phyloP scores from a whole-genome alignment of 2,888 invertebrate species.

The Dorcus hopei region DNA sequence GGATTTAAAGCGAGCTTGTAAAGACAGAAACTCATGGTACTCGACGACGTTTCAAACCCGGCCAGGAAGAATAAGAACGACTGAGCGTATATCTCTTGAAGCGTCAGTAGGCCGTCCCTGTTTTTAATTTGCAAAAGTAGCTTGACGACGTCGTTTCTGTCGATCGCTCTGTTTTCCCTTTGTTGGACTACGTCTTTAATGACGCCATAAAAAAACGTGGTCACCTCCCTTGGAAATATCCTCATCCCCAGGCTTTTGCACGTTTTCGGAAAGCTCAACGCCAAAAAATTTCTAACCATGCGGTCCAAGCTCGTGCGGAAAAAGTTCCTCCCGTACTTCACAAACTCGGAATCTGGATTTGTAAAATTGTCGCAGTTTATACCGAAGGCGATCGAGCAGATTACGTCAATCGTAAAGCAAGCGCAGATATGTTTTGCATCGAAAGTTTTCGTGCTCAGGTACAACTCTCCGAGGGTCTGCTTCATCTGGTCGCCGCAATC shows the following conservation, averaged over 20 bases:
- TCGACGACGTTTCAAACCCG: constrained; percentile 46
- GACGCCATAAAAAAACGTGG: neutral
- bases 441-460: neutral
- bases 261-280: neutral
- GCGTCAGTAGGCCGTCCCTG: constrained; percentile 11
- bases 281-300: neutral
- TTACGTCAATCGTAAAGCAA: constrained; percentile 6
- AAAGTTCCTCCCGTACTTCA: neutral
- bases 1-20: constrained; percentile 41
- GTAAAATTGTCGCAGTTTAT: constrained; percentile 5
- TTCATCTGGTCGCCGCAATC: neutral
- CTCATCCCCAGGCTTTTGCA: neutral
- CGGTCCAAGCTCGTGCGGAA: neutral
- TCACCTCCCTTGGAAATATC: neutral
- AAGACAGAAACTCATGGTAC: constrained; percentile 36
- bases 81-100: constrained; percentile 36
- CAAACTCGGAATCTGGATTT: constrained; percentile 18
- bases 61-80: constrained; percentile 37
- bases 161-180: neutral
- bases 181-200: neutral
- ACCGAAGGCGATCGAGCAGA: constrained; percentile 10
- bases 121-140: constrained; percentile 5
- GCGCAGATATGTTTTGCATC: neutral
- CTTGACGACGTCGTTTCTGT: constrained; percentile 9
- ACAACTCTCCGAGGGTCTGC: neutral